A percentile compares a stretch with the other conserved stretches of the same genome.
phyloP scores from a whole-genome alignment of 92 coral and sea anemone species.

The Paragorgia papillata region DNA sequence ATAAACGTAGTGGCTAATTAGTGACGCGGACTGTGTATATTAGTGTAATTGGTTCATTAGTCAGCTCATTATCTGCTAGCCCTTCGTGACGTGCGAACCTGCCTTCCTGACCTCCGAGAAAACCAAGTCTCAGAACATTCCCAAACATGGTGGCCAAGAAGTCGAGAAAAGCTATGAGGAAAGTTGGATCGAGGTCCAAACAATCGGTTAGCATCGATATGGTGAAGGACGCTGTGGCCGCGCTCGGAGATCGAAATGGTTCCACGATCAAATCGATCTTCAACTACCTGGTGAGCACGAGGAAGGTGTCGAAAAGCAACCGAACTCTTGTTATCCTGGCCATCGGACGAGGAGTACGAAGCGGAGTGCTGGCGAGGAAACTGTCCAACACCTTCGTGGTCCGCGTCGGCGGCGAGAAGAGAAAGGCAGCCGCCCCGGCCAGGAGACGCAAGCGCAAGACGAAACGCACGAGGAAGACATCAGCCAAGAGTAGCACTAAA shows the following conservation, averaged over 20 bases:
- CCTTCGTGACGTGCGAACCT: conserved; percentile 46
- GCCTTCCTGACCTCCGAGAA: conserved; percentile 32
- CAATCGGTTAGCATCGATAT: conserved; percentile 27
- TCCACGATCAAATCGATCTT: conserved; percentile 43
- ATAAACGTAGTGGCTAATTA: conserved; percentile 6
- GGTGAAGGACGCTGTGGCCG: conserved; percentile 34
- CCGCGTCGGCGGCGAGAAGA: background rate
- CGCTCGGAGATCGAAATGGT: conserved; percentile 47
- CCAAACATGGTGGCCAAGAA: conserved; percentile 14
- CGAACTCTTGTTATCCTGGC: conserved; percentile 41
- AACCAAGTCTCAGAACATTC: conserved; percentile 11
- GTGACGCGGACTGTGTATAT: conserved; percentile 31
- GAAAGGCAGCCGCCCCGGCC: conserved; percentile 1
- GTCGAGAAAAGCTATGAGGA: conserved; percentile 12
- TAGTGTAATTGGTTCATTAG: conserved; percentile 31
- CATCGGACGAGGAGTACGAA: conserved; percentile 29
- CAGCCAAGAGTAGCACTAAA: conserved; percentile 1
- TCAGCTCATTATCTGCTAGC: conserved; percentile 39
- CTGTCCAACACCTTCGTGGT: conserved; percentile 25
- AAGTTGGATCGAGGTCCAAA: conserved; percentile 7
- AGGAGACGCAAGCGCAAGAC: conserved; percentile 22
- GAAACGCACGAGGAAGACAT: conserved; percentile 27
- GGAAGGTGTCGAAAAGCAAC: conserved; percentile 8
- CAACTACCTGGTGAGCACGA: conserved; percentile 29
- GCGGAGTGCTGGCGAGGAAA: conserved; percentile 32